Conservation (phyloP, 92 coral and sea anemone species). For the Anthopleura xanthogrammica region DNA sequence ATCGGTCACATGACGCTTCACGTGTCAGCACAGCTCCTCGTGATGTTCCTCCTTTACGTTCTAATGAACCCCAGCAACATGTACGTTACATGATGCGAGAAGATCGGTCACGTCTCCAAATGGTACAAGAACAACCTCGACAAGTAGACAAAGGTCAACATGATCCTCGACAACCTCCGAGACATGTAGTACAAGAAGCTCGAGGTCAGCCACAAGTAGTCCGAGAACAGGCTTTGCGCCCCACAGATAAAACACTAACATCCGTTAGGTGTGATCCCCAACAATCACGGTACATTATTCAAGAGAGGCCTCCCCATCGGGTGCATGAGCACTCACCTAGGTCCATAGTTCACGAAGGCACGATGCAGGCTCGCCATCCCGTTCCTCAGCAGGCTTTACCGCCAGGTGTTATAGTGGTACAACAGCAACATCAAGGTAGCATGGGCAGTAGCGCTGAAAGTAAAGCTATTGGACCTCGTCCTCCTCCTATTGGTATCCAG, state of each 20-base stretch:
- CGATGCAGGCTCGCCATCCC: constrained; percentile 1
- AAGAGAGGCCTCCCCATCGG: not conserved
- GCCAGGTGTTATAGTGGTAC: not conserved
- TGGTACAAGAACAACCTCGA: not conserved
- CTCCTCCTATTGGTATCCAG: not conserved
- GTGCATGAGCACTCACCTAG: not conserved
- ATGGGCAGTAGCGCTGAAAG: not conserved
- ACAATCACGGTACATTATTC: constrained; percentile 1
- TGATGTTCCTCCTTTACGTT: not conserved
- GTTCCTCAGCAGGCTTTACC: not conserved
- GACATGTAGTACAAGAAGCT: not conserved
- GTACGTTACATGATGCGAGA: not conserved
- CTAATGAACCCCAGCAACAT: not conserved
- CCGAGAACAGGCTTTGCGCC: not conserved
- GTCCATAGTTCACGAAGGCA: not conserved
- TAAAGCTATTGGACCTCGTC: not conserved
- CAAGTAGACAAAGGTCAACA: not conserved
- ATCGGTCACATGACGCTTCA: not conserved
- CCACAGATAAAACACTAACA: not conserved
- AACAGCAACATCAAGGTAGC: not conserved
- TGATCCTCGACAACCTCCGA: not conserved
- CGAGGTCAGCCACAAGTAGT: not conserved
- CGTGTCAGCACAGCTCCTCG: not conserved
- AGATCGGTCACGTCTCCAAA: not conserved
- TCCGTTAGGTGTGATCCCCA: not conserved